Base-by-base conservation (phyloP, 2,888 invertebrate species). In the Ceraclea dissimilis region DNA sequence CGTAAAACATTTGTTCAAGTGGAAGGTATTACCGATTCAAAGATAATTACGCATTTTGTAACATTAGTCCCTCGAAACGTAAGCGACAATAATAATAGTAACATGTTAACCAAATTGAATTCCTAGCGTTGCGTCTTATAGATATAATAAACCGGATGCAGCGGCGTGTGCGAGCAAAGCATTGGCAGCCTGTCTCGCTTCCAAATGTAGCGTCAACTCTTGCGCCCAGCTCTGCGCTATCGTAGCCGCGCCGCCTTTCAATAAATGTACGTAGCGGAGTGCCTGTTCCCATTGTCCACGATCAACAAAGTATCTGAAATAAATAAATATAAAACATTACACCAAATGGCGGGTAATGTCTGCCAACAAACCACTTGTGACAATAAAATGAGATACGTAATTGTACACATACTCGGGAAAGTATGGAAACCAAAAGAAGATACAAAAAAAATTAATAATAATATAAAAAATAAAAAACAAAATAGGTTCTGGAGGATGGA, bases 181-280 rank as follows among this genome's bases (percentile, higher is more conserved):
- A 67, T 91, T 86, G 10, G 94, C 91, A 11, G 93, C 93, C 71
- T 94, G 94, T 67, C 88, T 83, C 10, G 93, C 90, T 74, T 96
- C 96, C 62, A 97, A 75, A 62, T 90, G 81, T 51, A 89, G 80
- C 54, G 86, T 81, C 0, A 92, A 84, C 65, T 93, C 93, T 55
- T 85, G 81, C 69, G 92, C 82, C 97, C 97, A 98, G 62, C 91
- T 87, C 44, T 76, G 72, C 0, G 96, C 91, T 1, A 95, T 85
- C 52, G 82, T 81, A 2, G 88, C 80, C 0, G 98, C 85, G 33
- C 94, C 94, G n/a, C 97, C 97, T 66, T 85, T 79, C 58, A 98
- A 75, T 21, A 93, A 81, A 67, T 88, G 88, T 78, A 93, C 88
- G 72, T 93, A 95, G 55, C 86, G 84, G 10, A 97, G 73, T 0